Percentiles rank a stretch among this genome's conserved stretches.
phyloP scores from a whole-genome alignment of 2,888 invertebrate genomes.

The Trisateles emortualis region DNA sequence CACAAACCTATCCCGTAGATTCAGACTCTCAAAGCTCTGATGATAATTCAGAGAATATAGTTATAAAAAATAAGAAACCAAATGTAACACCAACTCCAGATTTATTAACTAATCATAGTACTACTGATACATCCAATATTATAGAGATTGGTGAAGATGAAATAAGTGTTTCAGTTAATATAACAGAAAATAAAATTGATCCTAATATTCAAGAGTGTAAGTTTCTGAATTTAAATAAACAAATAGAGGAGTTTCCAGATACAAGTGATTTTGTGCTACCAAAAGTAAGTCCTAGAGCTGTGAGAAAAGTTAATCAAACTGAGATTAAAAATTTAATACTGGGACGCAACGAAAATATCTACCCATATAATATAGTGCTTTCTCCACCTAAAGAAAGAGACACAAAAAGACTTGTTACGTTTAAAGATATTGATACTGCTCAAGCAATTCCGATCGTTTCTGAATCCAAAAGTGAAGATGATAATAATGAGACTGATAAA shows the following conservation, averaged over 20 bases:
- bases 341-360: slow-evolving; percentile 69
- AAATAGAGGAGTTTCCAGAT: slow-evolving; percentile 69
- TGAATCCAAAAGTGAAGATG: slow-evolving; percentile 38
- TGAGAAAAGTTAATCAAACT: slow-evolving; percentile 47
- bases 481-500: slow-evolving; percentile 29
- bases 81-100: slow-evolving; percentile 81
- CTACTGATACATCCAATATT: slow-evolving; percentile 57
- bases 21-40: slow-evolving; percentile 81
- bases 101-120: slow-evolving; percentile 85
- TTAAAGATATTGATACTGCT: slow-evolving; percentile 56
- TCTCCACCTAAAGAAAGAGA: slow-evolving; percentile 73
- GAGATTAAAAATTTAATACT: slow-evolving; percentile 77
- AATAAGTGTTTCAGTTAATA: slow-evolving; percentile 33
- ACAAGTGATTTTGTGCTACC: slow-evolving; percentile 67
- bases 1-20: slow-evolving; percentile 81
- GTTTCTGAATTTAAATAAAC: slow-evolving; percentile 27
- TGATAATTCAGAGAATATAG: slow-evolving; percentile 72
- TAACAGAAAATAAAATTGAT: slow-evolving; percentile 8
- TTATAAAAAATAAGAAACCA: slow-evolving; percentile 27
- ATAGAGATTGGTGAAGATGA: slow-evolving; percentile 29
- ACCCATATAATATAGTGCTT: slow-evolving; percentile 78
- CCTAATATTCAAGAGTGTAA: slow-evolving; percentile 6
- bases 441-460: slow-evolving; percentile 37
- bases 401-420: slow-evolving; percentile 68
- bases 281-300: slow-evolving; percentile 59